Evolutionary conservation across 2,797 vertebrate genomes (phyloP), one percentile per base, ranked within the genome.

Genomic region (Protonibea diacanthus): DNA sequence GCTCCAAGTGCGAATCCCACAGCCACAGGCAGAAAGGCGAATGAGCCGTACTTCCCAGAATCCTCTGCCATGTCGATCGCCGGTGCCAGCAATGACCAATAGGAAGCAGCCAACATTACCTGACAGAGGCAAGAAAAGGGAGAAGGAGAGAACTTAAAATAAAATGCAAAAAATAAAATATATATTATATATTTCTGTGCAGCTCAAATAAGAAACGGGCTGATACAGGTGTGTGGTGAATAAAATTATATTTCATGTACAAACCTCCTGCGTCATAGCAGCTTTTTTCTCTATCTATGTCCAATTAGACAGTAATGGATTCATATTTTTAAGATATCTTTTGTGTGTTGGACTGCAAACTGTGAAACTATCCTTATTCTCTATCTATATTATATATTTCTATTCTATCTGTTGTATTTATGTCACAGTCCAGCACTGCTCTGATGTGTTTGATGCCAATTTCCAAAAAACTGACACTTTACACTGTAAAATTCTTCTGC

Each of bases 41-140:
- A 97, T 13, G 96, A 93, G 4, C 98, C 98, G 0, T 98, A 99
- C 65, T 93, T 93, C 62, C 97, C 96, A 0, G 97, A 97, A 1
- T 96, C 94, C 76, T 96, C 95, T 0, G 97, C 97, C 97, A 99
- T 95, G 80, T 97, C 97, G 3, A 99, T 96, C 0, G 98, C 98
- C 0, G 98, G 98, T 2, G 98, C 97, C 86, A 99, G 93, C 55
- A 99, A 86, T 0, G 98, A 99, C 98, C 98, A 99, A 76, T 98
- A 99, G 72, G 98, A 99, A 2, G 97, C 98, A 0, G 97, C 98
- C 85, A 99, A 62, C 98, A 99, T 99, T 51, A 99, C 98, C 98
- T 99, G 87, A 80, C 65, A 59, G 14, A 27, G 2, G 38, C 0
- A 23, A 38, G 20, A 60, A 65, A 7, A 49, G 4, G 3, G 4